Evolutionary conservation across 2,888 invertebrate genomes (phyloP).

Genomic region (Luperina nickerlii): DNA sequence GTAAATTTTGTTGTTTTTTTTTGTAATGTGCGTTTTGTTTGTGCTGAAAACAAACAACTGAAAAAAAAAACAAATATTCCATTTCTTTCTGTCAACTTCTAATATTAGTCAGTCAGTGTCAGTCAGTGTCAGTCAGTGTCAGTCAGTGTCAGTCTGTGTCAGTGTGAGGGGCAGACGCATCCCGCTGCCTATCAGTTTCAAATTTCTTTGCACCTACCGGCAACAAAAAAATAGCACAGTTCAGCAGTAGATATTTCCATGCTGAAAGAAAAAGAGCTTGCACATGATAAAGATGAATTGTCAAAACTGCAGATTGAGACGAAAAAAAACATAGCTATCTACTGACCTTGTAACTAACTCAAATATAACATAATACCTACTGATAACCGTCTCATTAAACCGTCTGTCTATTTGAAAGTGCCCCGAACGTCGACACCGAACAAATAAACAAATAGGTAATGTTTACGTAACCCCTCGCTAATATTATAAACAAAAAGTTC

Average conservation of each 20-base stretch:
- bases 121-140: too few relatives aligned
- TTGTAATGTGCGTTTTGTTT: too few relatives aligned
- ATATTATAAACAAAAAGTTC: constrained; percentile 52
- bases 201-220: too few relatives aligned
- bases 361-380: constrained; percentile 34
- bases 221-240: not conserved
- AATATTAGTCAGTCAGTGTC: too few relatives aligned
- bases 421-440: constrained; percentile 53
- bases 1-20: too few relatives aligned
- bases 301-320: constrained; percentile 13
- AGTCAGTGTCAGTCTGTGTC: too few relatives aligned
- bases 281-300: not conserved
- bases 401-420: constrained; percentile 48
- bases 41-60: too few relatives aligned
- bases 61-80: too few relatives aligned
- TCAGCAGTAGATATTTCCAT: not conserved
- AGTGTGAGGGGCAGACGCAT: too few relatives aligned
- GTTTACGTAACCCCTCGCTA: constrained; percentile 51
- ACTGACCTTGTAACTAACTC: constrained; percentile 42
- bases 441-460: constrained; percentile 27
- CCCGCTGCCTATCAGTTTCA: too few relatives aligned
- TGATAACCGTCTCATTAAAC: constrained; percentile 49
- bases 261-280: not conserved
- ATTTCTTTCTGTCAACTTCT: too few relatives aligned
- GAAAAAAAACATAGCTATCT: constrained; percentile 9